Base-by-base conservation (phyloP, 2,888 invertebrate genomes). In the Thera britannica region DNA sequence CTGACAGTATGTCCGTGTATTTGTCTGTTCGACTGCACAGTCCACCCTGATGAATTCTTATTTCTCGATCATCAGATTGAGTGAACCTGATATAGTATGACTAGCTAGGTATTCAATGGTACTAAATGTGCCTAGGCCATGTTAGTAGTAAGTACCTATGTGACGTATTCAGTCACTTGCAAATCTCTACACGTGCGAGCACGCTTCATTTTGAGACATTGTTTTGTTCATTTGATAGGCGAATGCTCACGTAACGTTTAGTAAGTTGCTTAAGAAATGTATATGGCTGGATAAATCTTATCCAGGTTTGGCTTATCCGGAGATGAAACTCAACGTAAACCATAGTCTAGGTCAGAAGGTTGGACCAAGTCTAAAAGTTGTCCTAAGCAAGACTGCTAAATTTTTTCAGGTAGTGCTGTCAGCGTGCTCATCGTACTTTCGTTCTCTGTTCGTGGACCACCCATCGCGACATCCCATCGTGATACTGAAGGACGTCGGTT, bases 341-440 rank as follows among this genome's bases (percentile, higher is more conserved):
- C 23, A 23, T 23, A 23, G 23, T 23, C 23, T 23, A 23, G 23
- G 23, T 23, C 23, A 23, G 23, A 23, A 23, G 38, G 38, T 38
- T 4, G 38, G 38, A 38, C 38, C 38, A 38, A 38, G 38, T 5
- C 38, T 3, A 4, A 44, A 44, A 7, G 2, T 44, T 44, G 44
- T 44, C 3, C 41, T 46, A 46, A 46, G 48, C 44, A 55, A 34
- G 2, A 56, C 41, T 35, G 55, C 34, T 7, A 58, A 58, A 64
- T 51, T 2, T 52, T 91, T 94, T 44, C 95, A 96, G 95, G 97
- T 98, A 94, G 98, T 98, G 88, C 95, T 98, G 89, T 98, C 98
- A 87, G 98, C 98, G 95, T 98, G 98, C 95, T 98, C 98, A 87
- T 97, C 98, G 86, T 98, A 98, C 95, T 98, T 98, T 95, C 97